These are phyloP conservation scores for Pseudachorutes palmiensis DNA, from an alignment of 1,140 invertebrate genomes.

Conservation along the genomic window DNA sequence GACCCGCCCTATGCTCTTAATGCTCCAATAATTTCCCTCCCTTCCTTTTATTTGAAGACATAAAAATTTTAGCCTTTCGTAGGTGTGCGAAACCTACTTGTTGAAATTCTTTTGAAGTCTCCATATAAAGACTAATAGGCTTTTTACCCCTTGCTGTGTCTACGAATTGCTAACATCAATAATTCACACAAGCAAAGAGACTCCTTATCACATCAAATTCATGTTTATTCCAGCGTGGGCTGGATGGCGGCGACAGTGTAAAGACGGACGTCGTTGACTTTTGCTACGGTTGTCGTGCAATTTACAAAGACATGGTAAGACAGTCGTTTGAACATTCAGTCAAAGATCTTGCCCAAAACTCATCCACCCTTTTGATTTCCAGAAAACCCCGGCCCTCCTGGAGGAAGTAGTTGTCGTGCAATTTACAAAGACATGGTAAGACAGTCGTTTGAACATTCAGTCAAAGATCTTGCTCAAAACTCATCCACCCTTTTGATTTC, in stretches of 20 bases:
- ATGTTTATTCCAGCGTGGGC: neutral
- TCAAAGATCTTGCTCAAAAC: too few species aligned
- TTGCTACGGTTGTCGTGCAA: constrained; percentile 34
- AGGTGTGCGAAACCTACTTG: neutral
- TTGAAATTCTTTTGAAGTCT: neutral
- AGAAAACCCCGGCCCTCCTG: constrained; percentile 8
- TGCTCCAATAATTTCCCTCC: too few species aligned
- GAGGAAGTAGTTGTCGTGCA: constrained; percentile 20
- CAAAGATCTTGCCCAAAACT: too few species aligned
- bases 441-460: neutral
- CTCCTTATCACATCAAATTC: neutral
- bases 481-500: too few species aligned
- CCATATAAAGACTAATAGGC: neutral
- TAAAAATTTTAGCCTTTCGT: neutral
- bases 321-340: neutral
- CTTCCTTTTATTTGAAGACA: neutral
- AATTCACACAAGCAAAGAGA: neutral
- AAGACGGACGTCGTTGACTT: too few species aligned
- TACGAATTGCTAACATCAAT: neutral
- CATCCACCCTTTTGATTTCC: too few species aligned
- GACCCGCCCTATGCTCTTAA: too few species aligned
- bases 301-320: constrained; percentile 32
- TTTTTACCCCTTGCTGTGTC: neutral
- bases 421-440: constrained; percentile 32
- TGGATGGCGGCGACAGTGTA: neutral